These are phyloP conservation scores for Heliocidaris erythrogramma DNA, from an alignment of 35 echinoderm and acorn worm genomes.

Conservation along the genomic window DNA sequence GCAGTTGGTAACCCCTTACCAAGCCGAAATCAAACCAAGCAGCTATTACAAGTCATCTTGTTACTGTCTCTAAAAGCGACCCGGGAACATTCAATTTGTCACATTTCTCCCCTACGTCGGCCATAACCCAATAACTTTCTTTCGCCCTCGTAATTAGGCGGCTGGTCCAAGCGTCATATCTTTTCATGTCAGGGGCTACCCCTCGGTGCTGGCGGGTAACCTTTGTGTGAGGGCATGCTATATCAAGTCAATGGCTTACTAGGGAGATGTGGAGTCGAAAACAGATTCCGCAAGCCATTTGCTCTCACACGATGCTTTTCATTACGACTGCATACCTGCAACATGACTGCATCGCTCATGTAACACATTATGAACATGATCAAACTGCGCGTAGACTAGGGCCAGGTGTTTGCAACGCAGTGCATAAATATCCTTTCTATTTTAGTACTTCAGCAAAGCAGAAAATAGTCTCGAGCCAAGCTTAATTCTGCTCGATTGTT, in stretches of 20 bases:
- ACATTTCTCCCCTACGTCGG: conserved; percentile 28
- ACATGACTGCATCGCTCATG: background rate
- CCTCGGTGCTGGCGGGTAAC: conserved; percentile 15
- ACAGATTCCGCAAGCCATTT: background rate
- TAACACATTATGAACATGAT: background rate
- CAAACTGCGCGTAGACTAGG: too few relatives aligned
- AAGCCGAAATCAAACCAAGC: background rate
- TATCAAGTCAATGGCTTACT: background rate
- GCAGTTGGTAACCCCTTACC: conserved; percentile 35
- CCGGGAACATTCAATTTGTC: conserved; percentile 46
- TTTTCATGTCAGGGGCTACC: conserved; percentile 13
- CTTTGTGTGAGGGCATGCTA: conserved; percentile 15
- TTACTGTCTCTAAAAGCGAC: conserved; percentile 36
- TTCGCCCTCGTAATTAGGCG: conserved; percentile 40
- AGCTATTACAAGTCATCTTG: conserved; percentile 42
- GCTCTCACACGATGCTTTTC: background rate
- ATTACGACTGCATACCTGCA: background rate
- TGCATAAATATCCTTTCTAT: too few relatives aligned
- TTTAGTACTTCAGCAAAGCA: too few relatives aligned
- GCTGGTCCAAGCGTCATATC: conserved; percentile 29
- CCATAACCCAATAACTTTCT: conserved; percentile 42
- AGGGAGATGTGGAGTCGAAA: background rate
- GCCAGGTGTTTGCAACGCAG: too few relatives aligned
- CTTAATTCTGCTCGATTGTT: too few relatives aligned
- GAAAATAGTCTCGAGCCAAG: too few relatives aligned